Conservation (phyloP, 1,140 invertebrate genomes). For the Caenorhabditis brenneri region DNA sequence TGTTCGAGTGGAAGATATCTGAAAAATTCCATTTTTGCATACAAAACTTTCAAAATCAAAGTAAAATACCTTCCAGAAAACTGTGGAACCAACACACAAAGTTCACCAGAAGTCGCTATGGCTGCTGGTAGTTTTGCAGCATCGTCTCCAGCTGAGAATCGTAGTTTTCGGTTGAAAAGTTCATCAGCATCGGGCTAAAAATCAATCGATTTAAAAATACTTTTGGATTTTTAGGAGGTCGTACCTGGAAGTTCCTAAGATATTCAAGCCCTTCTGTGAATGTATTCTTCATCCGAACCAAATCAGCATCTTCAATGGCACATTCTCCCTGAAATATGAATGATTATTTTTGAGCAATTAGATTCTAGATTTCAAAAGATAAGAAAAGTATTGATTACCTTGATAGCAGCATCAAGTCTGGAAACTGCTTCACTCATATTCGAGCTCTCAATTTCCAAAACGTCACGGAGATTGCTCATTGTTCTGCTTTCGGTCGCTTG, state of each 20-base stretch:
- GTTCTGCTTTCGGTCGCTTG: slow-evolving; percentile 63
- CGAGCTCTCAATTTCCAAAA: slow-evolving; percentile 56
- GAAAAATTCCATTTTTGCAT: no score
- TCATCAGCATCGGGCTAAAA: slow-evolving; percentile 68
- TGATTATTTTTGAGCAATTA: not conserved
- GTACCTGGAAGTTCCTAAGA: slow-evolving; percentile 66
- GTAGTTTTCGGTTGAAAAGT: slow-evolving; percentile 67
- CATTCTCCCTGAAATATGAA: slow-evolving; percentile 49
- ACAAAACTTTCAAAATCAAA: no score
- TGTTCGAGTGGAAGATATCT: slow-evolving; percentile 55
- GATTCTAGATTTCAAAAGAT: no score
- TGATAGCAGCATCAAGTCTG: slow-evolving; percentile 54
- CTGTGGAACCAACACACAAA: slow-evolving; percentile 66
- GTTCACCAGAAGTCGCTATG: slow-evolving; percentile 69
- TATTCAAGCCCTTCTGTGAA: slow-evolving; percentile 70
- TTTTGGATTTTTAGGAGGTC: not conserved
- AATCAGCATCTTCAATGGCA: slow-evolving; percentile 62
- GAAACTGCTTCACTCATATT: slow-evolving; percentile 60
- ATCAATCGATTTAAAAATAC: slow-evolving; percentile 1
- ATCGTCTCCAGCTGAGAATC: slow-evolving; percentile 70
- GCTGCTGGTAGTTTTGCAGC: slow-evolving; percentile 67
- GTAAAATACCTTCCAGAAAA: slow-evolving; percentile 70
- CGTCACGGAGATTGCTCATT: slow-evolving; percentile 61
- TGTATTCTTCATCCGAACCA: slow-evolving; percentile 63
- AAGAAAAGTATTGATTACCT: no score